Evolutionary conservation across 2,888 invertebrate genomes (phyloP).

Genomic region (Bruchidius siliquastri): DNA sequence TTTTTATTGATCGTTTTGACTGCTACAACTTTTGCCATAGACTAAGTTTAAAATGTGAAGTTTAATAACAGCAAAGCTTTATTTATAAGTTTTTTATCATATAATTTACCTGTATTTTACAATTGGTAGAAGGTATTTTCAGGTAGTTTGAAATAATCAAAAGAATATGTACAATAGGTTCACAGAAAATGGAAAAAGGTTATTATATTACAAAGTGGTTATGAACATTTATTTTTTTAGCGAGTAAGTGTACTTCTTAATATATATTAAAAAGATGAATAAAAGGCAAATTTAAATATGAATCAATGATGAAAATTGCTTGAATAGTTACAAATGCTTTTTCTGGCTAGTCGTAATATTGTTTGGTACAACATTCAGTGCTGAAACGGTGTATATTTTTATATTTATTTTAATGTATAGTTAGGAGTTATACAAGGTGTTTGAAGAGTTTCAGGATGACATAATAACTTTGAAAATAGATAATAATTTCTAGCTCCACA

Average conservation of each 20-base stretch:
- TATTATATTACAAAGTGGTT: slow-evolving; percentile 9
- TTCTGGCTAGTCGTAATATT: slow-evolving; percentile 31
- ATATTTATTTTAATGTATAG: slow-evolving; percentile 8
- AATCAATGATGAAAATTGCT: slow-evolving; percentile 23
- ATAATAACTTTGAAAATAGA: background rate
- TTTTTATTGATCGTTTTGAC: slow-evolving; percentile 13
- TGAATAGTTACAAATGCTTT: slow-evolving; percentile 12
- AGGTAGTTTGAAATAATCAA: slow-evolving; percentile 6
- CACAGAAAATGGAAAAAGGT: slow-evolving; percentile 3
- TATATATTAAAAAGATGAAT: background rate
- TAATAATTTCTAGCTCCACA: too few relatives aligned
- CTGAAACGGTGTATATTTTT: slow-evolving; percentile 21
- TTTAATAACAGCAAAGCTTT: slow-evolving; percentile 12
- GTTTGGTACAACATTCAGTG: slow-evolving; percentile 19
- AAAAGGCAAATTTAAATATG: background rate
- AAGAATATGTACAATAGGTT: slow-evolving; percentile 4
- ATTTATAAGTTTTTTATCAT: background rate
- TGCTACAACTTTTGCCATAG: slow-evolving; percentile 19
- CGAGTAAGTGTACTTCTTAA: slow-evolving; percentile 7
- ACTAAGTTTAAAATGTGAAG: slow-evolving; percentile 10
- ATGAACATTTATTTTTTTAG: slow-evolving; percentile 13
- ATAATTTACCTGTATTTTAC: slow-evolving; percentile 4
- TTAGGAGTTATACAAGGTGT: background rate
- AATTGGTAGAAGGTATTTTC: slow-evolving; percentile 1
- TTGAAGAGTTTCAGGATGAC: background rate